Percentiles rank a stretch among this genome's conserved stretches.
Evolutionary conservation across 1,140 invertebrate species (phyloP).

Genomic region (Centruroides vittatus): DNA sequence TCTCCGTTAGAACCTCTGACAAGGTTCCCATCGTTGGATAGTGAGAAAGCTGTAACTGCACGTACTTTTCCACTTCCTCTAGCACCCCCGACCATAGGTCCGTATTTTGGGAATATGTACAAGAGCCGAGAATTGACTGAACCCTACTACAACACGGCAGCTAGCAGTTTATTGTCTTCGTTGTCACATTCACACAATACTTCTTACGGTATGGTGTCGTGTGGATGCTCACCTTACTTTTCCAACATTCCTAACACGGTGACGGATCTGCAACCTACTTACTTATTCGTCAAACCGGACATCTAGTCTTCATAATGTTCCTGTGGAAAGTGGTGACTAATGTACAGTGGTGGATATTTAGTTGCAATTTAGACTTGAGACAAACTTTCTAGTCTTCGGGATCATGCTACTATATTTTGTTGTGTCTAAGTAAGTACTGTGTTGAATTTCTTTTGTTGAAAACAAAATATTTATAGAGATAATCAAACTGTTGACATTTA

Average conservation of each 20-base stretch:
- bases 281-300: conserved; percentile 15
- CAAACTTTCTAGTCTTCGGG: too few species aligned
- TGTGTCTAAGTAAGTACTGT: too few species aligned
- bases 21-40: conserved; percentile 12
- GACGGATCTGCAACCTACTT: conserved; percentile 5
- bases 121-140: conserved; percentile 1
- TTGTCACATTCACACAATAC: conserved; percentile 11
- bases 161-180: conserved; percentile 9
- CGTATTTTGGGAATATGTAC: conserved; percentile 1
- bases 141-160: conserved; percentile 9
- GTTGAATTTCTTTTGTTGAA: too few species aligned
- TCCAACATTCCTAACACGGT: conserved; percentile 4
- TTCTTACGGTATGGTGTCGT: conserved; percentile 10
- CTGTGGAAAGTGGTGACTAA: too few species aligned
- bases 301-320: too few species aligned
- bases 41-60: conserved; percentile 19
- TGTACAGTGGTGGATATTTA: too few species aligned
- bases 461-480: too few species aligned
- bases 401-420: too few species aligned
- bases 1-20: conserved; percentile 1
- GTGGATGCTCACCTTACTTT: conserved; percentile 10
- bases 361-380: too few species aligned
- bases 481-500: too few species aligned
- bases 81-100: conserved; percentile 1
- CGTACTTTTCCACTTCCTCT: conserved; percentile 15